Base-by-base conservation (phyloP, 2,888 invertebrate species). In the Macrophya alboannulata region DNA sequence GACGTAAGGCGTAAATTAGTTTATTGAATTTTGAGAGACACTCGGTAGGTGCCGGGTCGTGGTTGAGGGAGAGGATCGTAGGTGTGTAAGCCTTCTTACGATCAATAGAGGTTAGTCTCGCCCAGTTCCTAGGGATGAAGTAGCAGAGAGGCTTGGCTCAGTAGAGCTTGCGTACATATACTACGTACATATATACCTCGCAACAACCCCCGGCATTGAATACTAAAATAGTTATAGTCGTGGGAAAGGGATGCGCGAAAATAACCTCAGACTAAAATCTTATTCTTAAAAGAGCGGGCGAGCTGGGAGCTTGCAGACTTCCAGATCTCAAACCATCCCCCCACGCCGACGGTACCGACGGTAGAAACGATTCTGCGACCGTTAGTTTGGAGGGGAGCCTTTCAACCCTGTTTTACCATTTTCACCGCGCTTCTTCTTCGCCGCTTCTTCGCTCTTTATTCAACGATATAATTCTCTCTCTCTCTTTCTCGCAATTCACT, bases 21-120 rank as follows among this genome's bases (percentile, higher is more conserved):
- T n/a, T 55, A 55, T 77, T 55, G 55, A 77, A 51, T 51, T 55
- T 55, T 37, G 48, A 51, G 77, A 77, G 77, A 77, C 77, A 77
- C 77, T 77, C 77, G 77, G 77, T 77, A 77, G 51, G 51, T 77
- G 40, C 55, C 37, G 40, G 12, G 81, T n/a, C 43, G 72, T 17
- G 45, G 43, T 40, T n/a, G 17, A 21, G 21, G 68, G 90, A 89
- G 89, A 90, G 90, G 89, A 91, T 90, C 89, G 90, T 91, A 90
- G 91, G 88, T 91, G 91, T 91, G 90, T 88, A 90, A 90, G 90
- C 89, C 91, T 91, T 91, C 91, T 91, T 91, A 91, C 91, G 91
- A 91, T 91, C 91, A 90, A 91, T 91, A 91, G 91, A 91, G 91
- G 91, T 91, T 91, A 91, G 91, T 91, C 91, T 91, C 91, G 91